Base-by-base conservation (phyloP, 2,888 invertebrate genomes). In the Strigamia maritima region DNA sequence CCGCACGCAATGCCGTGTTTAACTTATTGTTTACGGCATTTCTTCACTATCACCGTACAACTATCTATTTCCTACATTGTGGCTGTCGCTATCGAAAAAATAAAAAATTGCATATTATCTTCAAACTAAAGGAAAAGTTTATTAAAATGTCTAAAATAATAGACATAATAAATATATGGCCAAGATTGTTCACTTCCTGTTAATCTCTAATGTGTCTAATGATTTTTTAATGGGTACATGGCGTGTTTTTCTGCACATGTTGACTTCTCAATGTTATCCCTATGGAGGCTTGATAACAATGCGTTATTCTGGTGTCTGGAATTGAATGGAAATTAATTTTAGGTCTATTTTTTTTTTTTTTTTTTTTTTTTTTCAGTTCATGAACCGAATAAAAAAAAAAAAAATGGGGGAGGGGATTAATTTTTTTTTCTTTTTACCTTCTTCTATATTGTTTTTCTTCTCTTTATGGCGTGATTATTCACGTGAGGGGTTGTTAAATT, bases 381-480 rank as follows among this genome's bases (percentile, higher is more conserved):
- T n/a, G n/a, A n/a, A n/a, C n/a, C n/a, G n/a, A n/a, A n/a, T n/a
- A n/a, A n/a, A n/a, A n/a, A n/a, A n/a, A n/a, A 7, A 19, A 19
- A 54, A 54, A 54, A 54, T 22, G 22, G 19, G 19, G 28, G 28
- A 70, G 26, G 70, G 28, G 26, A 26, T 28, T 26, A 28, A 16
- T 28, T 70, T 65, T 28, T 28, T 16, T 24, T 24, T 14, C 12
- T 65, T 10, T 10, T 26, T 26, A 26, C 16, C n/a, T 70, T 70
- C n/a, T 70, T n/a, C 14, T 70, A 14, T 70, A 26, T 24, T 70
- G 60, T 70, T 70, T 70, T 16, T n/a, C 70, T 19, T 19, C 10
- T 70, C 70, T 70, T 70, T 70, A 70, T 70, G 28, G 70, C 70
- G 70, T 70, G 28, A 70, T 70, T 70, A 70, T 70, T 70, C 70